These are phyloP conservation scores for Heliconius cydno DNA, from an alignment of 2,888 invertebrate genomes.

Conservation along the genomic window DNA sequence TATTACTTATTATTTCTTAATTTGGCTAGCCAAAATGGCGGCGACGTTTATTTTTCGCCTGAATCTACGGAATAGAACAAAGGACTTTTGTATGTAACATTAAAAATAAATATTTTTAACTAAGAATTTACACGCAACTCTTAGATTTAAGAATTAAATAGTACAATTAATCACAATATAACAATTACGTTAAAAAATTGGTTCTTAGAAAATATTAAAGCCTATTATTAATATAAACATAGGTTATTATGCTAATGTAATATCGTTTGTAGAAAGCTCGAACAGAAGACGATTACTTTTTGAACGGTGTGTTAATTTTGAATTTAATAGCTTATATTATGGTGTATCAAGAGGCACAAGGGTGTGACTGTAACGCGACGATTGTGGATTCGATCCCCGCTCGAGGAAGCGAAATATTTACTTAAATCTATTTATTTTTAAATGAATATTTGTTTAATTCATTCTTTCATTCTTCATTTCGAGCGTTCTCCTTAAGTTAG, in stretches of 20 bases:
- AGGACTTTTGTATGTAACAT: background rate
- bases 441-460: too few relatives aligned
- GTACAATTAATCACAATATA: background rate
- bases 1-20: background rate
- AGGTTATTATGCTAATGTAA: background rate
- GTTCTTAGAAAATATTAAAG: background rate
- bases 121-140: background rate
- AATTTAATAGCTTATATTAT: background rate
- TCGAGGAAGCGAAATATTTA: too few relatives aligned
- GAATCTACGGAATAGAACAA: background rate
- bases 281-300: background rate
- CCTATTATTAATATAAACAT: background rate
- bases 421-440: too few relatives aligned
- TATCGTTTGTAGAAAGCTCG: background rate
- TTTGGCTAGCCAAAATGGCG: background rate
- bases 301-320: background rate
- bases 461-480: too few relatives aligned
- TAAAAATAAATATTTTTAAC: background rate
- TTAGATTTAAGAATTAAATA: background rate
- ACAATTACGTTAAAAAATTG: background rate
- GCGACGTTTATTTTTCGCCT: background rate
- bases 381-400: too few relatives aligned
- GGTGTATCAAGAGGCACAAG: too few relatives aligned
- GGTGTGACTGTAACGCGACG: too few relatives aligned
- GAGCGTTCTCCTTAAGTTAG: too few relatives aligned